Conservation (phyloP, 1,140 invertebrate genomes). For the Saxidomus purpurata region DNA sequence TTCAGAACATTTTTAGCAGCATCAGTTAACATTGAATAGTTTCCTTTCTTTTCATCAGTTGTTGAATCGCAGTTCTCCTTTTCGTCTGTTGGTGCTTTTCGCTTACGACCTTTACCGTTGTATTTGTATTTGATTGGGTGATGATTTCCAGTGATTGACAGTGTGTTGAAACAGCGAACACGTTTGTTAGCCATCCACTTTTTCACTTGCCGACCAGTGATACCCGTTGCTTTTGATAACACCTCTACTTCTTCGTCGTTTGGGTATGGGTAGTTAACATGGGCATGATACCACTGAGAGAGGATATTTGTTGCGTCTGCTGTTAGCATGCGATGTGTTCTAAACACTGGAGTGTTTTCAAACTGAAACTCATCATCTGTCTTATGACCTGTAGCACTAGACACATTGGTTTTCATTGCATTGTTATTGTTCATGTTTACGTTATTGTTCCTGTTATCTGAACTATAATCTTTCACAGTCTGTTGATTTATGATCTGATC, state of each 20-base stretch:
- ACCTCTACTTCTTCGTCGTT: constrained; percentile 73
- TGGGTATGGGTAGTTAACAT: constrained; percentile 81
- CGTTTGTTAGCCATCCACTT: constrained; percentile 84
- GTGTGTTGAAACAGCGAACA: constrained; percentile 81
- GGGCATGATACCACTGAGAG: constrained; percentile 76
- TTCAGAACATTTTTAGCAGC: constrained; percentile 77
- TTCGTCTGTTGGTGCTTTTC: constrained; percentile 17
- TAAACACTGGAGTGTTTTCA: constrained; percentile 55
- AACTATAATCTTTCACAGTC: not conserved
- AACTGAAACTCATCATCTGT: constrained; percentile 45
- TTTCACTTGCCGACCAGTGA: constrained; percentile 78
- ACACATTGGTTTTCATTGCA: not conserved
- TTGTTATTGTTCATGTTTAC: constrained; percentile 26
- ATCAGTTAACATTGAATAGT: constrained; percentile 72
- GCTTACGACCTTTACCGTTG: constrained; percentile 67
- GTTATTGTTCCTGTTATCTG: constrained; percentile 55
- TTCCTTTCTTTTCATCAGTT: constrained; percentile 38
- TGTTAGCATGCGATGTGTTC: constrained; percentile 64
- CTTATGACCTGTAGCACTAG: not conserved
- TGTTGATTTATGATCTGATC: too few relatives aligned
- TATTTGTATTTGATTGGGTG: constrained; percentile 81
- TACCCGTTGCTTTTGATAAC: constrained; percentile 67
- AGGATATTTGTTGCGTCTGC: constrained; percentile 72
- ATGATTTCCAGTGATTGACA: constrained; percentile 80
- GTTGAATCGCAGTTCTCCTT: constrained; percentile 60